A percentile compares a stretch with the other conserved stretches of the same genome.
Conservation (phyloP, 1,140 invertebrate genomes). For the Monochamus saltuarius region DNA sequence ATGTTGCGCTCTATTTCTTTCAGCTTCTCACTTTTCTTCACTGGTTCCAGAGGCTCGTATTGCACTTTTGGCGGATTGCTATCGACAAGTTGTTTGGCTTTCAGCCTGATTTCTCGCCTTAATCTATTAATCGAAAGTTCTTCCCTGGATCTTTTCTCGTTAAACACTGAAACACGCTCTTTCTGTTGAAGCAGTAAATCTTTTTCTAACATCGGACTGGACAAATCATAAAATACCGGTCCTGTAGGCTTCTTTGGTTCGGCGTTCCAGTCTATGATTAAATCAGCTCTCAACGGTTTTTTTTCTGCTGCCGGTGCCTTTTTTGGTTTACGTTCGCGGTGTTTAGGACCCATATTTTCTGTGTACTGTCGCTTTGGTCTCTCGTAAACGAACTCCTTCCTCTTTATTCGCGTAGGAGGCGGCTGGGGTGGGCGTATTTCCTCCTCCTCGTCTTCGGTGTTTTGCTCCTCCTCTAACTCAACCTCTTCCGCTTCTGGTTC, state of each 20-base stretch:
- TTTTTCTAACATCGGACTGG: slow-evolving; percentile 43
- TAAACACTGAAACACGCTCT: slow-evolving; percentile 43
- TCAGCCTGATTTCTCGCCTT: slow-evolving; percentile 40
- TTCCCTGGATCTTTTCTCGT: slow-evolving; percentile 44
- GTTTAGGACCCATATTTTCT: slow-evolving; percentile 44
- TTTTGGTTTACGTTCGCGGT: slow-evolving; percentile 37
- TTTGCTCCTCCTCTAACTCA: slow-evolving; percentile 44
- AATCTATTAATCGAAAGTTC: slow-evolving; percentile 42
- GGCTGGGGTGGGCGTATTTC: slow-evolving; percentile 28
- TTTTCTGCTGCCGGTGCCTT: slow-evolving; percentile 17
- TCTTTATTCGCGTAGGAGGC: slow-evolving; percentile 38
- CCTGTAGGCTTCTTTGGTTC: slow-evolving; percentile 2
- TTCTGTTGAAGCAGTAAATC: slow-evolving; percentile 45
- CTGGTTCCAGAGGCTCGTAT: slow-evolving; percentile 47
- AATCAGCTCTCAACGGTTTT: neutral
- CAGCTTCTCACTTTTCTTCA: slow-evolving; percentile 46
- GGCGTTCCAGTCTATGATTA: neutral
- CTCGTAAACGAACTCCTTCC: slow-evolving; percentile 45
- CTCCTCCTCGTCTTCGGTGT: slow-evolving; percentile 41
- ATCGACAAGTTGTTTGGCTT: slow-evolving; percentile 37
- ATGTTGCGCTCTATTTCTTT: slow-evolving; percentile 45
- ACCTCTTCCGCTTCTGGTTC: slow-evolving; percentile 35
- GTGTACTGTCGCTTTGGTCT: slow-evolving; percentile 41
- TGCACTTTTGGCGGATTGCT: slow-evolving; percentile 31
- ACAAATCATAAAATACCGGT: slow-evolving; percentile 40